Evolutionary conservation across 1,140 invertebrate species (phyloP).

Genomic region (Adelges cooleyi): DNA sequence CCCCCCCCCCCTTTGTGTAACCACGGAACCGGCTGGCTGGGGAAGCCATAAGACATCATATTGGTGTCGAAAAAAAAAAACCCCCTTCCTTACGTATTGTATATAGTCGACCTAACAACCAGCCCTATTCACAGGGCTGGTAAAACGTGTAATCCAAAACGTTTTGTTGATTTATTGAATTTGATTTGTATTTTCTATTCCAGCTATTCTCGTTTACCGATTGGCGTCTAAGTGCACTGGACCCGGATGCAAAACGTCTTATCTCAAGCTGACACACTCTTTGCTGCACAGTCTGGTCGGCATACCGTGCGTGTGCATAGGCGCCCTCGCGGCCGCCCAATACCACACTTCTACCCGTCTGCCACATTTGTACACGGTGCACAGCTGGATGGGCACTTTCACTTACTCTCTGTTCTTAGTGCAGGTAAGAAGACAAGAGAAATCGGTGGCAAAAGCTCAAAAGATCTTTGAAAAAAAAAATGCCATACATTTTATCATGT

Average conservation of each 20-base stretch:
- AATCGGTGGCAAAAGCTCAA: no score
- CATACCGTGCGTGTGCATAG: constrained; percentile 67
- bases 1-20: no score
- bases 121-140: no score
- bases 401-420: constrained; percentile 72
- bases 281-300: constrained; percentile 62
- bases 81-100: no score
- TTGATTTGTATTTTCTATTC: neutral
- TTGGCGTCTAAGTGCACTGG: constrained; percentile 66
- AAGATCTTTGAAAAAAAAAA: no score
- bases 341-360: constrained; percentile 55
- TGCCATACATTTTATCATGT: no score
- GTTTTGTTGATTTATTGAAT: neutral
- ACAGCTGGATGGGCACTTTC: constrained; percentile 72
- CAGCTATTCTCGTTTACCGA: constrained; percentile 70
- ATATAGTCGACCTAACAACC: no score
- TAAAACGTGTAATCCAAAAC: no score
- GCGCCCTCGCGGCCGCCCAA: constrained; percentile 64
- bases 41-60: no score
- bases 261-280: constrained; percentile 70
- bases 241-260: constrained; percentile 66
- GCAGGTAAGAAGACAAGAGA: constrained; percentile 45
- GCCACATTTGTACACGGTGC: constrained; percentile 70
- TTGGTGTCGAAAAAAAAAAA: no score
- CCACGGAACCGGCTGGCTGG: no score